Evolutionary conservation across 2,888 invertebrate genomes (phyloP), one percentile per base, ranked within the genome.

Genomic region (Agrotis ipsilon): DNA sequence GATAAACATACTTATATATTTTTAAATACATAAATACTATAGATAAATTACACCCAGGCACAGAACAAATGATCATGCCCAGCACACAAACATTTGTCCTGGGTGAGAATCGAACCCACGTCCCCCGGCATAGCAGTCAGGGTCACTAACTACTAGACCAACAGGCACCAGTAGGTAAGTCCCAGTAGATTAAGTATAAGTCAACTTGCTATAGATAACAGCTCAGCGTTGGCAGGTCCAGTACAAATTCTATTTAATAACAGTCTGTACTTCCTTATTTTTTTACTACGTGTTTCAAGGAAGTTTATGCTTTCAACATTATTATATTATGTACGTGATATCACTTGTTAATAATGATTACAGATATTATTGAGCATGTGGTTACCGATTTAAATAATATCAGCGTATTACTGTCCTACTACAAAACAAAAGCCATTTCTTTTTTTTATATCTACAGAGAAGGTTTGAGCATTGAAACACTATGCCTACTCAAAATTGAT

Each of bases 241-340:
- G 6, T 18, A 54, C 52, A n/a, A 59, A 49, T 54, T 49, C 0
- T 77, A 57, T 51, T 67, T 32, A 55, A 60, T 39, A 64, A 43
- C 46, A 48, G 80, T 72, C 72, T 68, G 64, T 45, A 32, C 66
- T 80, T 72, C 72, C 68, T 68, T 14, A 21, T 65, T 67, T 68
- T 75, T 58, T 67, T 71, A 39, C 21, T 11, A 19, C 21, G 18
- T 24, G 16, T 39, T 75, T 54, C 63, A 51, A n/a, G 46, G 60
- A 64, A 62, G 48, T 75, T 59, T 39, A 68, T 45, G 52, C 18
- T 61, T 80, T 74, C 58, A 11, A 57, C 24, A 45, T 57, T 52
- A 70, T 19, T 14, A 21, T 18, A 4, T 54, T 18, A 4, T 54
- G 24, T 39, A 59, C 21, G 21, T 48, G 24, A 63, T 60, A 59